Evolutionary conservation across 2,113 vertebrate species (phyloP).

Genomic region (Cephalopholis sonnerati): DNA sequence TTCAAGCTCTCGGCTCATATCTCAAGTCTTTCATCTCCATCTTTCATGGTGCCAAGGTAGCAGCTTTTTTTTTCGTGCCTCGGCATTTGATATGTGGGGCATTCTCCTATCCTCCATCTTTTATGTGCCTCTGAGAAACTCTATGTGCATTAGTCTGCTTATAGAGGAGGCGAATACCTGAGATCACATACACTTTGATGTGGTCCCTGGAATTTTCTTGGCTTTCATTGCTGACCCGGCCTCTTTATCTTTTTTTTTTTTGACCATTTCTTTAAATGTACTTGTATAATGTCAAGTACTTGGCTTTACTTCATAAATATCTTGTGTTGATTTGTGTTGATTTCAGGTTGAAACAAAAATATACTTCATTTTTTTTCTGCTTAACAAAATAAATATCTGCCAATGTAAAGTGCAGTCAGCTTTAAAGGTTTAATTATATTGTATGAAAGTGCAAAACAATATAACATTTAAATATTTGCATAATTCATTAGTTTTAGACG

Average conservation of each 20-base stretch:
- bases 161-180: slow-evolving; percentile 30
- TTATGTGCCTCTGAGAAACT: slow-evolving; percentile 57
- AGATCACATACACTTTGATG: slow-evolving; percentile 67
- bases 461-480: neutral
- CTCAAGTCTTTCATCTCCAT: slow-evolving; percentile 71
- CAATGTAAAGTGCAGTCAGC: neutral
- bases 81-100: slow-evolving; percentile 44
- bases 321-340: neutral
- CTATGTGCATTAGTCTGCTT: slow-evolving; percentile 45
- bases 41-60: slow-evolving; percentile 61
- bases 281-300: slow-evolving; percentile 2
- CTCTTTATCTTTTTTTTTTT: slow-evolving; percentile 17
- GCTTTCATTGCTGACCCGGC: slow-evolving; percentile 42
- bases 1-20: slow-evolving; percentile 57
- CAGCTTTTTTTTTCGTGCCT: slow-evolving; percentile 39
- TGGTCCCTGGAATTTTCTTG: slow-evolving; percentile 30
- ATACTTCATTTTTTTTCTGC: neutral
- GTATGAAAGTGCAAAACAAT: neutral
- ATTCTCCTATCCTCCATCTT: slow-evolving; percentile 51
- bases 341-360: slow-evolving; percentile 11
- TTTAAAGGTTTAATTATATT: neutral
- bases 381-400: neutral
- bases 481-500: neutral
- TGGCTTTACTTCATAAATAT: slow-evolving; percentile 3
- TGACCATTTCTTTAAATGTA: slow-evolving; percentile 30